These are phyloP conservation scores for Ganaspis brasiliensis DNA, from an alignment of 2,888 invertebrate species.

Conservation along the genomic window DNA sequence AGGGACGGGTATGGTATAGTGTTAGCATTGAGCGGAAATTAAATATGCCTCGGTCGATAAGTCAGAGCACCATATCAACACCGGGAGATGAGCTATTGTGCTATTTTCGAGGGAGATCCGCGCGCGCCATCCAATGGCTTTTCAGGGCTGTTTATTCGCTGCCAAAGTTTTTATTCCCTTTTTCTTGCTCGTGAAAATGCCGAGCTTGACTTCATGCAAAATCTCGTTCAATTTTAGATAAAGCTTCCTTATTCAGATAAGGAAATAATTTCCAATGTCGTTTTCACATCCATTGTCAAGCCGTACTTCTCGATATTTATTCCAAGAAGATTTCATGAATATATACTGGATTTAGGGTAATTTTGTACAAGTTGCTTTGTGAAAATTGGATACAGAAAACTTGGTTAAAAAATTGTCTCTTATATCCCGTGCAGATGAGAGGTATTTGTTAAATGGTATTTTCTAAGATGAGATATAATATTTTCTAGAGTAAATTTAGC, in stretches of 20 bases:
- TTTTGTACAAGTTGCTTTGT: slow-evolving; percentile 19
- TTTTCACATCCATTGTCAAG: slow-evolving; percentile 18
- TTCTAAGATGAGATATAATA: slow-evolving; percentile 41
- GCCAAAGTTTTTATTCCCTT: slow-evolving; percentile 41
- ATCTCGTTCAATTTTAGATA: slow-evolving; percentile 41
- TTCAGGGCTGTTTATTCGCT: slow-evolving; percentile 48
- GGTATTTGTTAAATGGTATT: no score
- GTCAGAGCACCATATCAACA: slow-evolving; percentile 78
- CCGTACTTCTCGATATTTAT: slow-evolving; percentile 22
- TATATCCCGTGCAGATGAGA: no score
- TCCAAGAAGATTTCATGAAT: background rate
- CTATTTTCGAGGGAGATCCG: slow-evolving; percentile 77
- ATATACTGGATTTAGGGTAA: background rate
- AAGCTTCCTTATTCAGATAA: slow-evolving; percentile 30
- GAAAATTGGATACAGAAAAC: background rate
- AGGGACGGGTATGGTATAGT: slow-evolving; percentile 56
- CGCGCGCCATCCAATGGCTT: slow-evolving; percentile 57
- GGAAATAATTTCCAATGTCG: slow-evolving; percentile 35
- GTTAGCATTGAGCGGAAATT: slow-evolving; percentile 79
- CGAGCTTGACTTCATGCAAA: slow-evolving; percentile 34
- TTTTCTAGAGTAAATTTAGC: slow-evolving; percentile 25
- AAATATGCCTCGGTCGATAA: slow-evolving; percentile 81
- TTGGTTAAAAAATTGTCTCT: background rate
- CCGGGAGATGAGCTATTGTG: slow-evolving; percentile 79
- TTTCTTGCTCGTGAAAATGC: slow-evolving; percentile 33